Base-by-base conservation (phyloP, 2,888 invertebrate genomes). In the Zaprionus bogoriensis region DNA sequence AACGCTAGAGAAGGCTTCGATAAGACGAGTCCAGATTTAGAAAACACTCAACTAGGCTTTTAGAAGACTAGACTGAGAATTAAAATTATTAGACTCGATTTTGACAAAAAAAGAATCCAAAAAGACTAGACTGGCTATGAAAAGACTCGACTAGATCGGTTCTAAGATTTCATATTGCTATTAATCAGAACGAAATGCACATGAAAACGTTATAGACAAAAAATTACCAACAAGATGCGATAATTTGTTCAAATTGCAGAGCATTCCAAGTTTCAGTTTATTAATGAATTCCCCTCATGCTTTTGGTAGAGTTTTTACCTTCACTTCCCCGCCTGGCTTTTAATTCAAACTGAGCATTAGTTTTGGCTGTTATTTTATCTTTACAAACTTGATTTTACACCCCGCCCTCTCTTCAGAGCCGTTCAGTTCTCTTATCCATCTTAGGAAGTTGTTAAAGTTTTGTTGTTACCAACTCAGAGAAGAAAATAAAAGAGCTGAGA, bases 381-480 rank as follows among this genome's bases (percentile, higher is more conserved):
- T 50, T 50, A 62, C 36, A 74, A 74, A 71, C 71, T 74, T 74
- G 74, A 71, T 71, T 74, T 63, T 14, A 9, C 22, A 28, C 44
- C 20, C 50, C 28, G 41, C 48, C 55, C 22, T 27, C 38, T 4
- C 25, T 10, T 48, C 38, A 10, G 27, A 30, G 30, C 46, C 57
- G 28, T 42, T 46, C 52, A 53, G 45, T 66, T 71, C 79, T 79
- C 79, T 79, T 66, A 82, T 59, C 71, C 74, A 71, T 63, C 71
- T 71, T 68, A 63, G 71, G 80, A 78, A 83, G 80, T 83, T 81
- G 81, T 77, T 83, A 79, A 70, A 80, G 66, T 77, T 67, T 64
- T 68, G 46, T 41, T 23, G 12, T 63, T 63, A 70, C 70, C 66
- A 69, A 60, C 42, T 46, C 17, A 44, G 7, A 30, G 30, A 48